A percentile compares a stretch with the other conserved stretches of the same genome.
Conservation (phyloP, 2,113 vertebrate genomes). For the Emberiza fucata region DNA sequence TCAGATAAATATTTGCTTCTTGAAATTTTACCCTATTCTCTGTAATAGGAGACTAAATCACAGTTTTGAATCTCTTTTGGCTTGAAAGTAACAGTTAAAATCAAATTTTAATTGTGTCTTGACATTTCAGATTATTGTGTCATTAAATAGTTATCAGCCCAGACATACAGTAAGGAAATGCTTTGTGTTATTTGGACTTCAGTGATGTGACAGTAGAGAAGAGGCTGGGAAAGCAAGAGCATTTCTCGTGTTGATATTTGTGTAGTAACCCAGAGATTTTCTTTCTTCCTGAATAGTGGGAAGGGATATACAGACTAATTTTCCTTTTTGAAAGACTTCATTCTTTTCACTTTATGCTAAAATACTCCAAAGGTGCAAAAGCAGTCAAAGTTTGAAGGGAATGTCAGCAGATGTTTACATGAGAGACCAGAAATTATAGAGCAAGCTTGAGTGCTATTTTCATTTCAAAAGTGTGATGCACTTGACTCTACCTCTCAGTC, state of each 20-base stretch:
- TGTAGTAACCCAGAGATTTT: not conserved
- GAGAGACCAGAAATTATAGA: not conserved
- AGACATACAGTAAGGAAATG: not conserved
- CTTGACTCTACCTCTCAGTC: not conserved
- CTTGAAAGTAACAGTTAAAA: not conserved
- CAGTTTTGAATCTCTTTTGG: not conserved
- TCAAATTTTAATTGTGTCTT: not conserved
- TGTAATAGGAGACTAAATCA: not conserved
- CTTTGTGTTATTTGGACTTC: not conserved
- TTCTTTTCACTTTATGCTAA: not conserved
- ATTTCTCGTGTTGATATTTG: not conserved
- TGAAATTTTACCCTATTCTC: not conserved
- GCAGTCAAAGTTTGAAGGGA: not conserved
- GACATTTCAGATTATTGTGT: not conserved
- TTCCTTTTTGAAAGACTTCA: not conserved
- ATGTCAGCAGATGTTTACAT: not conserved
- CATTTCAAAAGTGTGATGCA: not conserved
- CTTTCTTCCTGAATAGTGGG: not conserved
- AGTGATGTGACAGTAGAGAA: not conserved
- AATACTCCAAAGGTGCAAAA: not conserved
- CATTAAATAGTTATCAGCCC: not conserved
- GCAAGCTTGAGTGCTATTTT: not conserved
- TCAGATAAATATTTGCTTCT: not conserved
- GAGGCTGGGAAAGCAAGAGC: not conserved
- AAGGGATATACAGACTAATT: not conserved